Evolutionary conservation across 2,113 vertebrate species (phyloP).

Genomic region (Megaceryle torquata): DNA sequence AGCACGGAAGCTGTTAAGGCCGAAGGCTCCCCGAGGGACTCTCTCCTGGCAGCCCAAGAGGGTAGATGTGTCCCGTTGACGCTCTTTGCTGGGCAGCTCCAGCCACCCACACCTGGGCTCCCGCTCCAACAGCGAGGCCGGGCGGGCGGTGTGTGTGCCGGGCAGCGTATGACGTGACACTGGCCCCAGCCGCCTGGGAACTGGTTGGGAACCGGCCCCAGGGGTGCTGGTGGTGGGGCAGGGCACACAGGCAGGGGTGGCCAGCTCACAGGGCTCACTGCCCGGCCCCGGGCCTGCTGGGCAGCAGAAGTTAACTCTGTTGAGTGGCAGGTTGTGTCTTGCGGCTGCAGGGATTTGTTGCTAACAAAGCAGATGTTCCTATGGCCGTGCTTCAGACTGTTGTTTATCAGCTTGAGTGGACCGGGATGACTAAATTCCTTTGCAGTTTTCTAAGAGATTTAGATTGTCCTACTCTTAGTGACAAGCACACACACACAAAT

Average conservation of each 20-base stretch:
- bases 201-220: too few species aligned
- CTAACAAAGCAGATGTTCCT: background rate
- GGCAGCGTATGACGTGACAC: background rate
- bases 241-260: background rate
- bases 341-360: background rate
- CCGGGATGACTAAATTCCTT: background rate
- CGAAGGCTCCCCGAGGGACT: too few species aligned
- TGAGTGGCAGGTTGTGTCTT: background rate
- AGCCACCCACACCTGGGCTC: too few species aligned
- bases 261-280: rapidly evolving
- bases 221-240: too few species aligned
- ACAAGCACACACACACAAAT: too few species aligned
- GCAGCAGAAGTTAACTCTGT: background rate
- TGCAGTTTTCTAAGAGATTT: background rate
- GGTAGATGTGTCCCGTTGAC: too few species aligned
- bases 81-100: too few species aligned
- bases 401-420: background rate
- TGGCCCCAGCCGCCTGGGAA: background rate
- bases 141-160: too few species aligned
- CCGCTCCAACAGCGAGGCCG: background rate
- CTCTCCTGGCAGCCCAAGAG: too few species aligned
- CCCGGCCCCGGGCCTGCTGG: rapidly evolving
- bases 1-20: too few species aligned
- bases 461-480: background rate
- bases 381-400: rapidly evolving